Evolutionary conservation across 1,140 invertebrate genomes (phyloP), one percentile per base, ranked within the genome.

Genomic region (Eurosta solidaginis): DNA sequence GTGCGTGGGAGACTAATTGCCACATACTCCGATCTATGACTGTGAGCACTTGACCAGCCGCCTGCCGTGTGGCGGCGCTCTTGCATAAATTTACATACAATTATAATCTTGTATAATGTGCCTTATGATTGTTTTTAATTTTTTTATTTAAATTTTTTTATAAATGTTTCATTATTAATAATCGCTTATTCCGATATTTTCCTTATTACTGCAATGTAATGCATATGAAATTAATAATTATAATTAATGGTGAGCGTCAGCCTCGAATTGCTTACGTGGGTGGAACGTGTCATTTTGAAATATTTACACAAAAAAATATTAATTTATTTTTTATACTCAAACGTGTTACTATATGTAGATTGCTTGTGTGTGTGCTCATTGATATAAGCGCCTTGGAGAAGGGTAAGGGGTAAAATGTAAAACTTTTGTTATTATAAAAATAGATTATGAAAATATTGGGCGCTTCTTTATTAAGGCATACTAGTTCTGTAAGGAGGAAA

Each of bases 1-100:
- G 59, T 42, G 59, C 36, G 59, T 68, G 59, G 59, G 59, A 40
- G 59, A 68, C 59, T 68, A 68, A 68, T 68, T 68, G 59, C 29
- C 20, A 59, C 54, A 36, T 59, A 7, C 33, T n/a, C n/a, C n/a
- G n/a, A n/a, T n/a, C n/a, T n/a, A n/a, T n/a, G n/a, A n/a, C n/a
- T n/a, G n/a, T n/a, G n/a, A n/a, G n/a, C n/a, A 33, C 59, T 40
- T 68, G 33, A 36, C 59, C 33, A 22, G 33, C 59, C 59, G 59
- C 59, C 59, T 42, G 33, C 59, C 59, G 7, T n/a, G n/a, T 68
- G 36, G 36, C 59, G 59, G 59, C 59, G 59, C 59, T 68, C 40
- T 68, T 68, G n/a, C 40, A 68, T 68, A 22, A 40, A 68, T 68
- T 68, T 68, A n/a, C 36, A 68, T 68, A 68, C 59, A 40, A 68